Evolutionary conservation across 2,888 invertebrate genomes (phyloP), one percentile per base, ranked within the genome.

Genomic region (Osmoderma eremita): DNA sequence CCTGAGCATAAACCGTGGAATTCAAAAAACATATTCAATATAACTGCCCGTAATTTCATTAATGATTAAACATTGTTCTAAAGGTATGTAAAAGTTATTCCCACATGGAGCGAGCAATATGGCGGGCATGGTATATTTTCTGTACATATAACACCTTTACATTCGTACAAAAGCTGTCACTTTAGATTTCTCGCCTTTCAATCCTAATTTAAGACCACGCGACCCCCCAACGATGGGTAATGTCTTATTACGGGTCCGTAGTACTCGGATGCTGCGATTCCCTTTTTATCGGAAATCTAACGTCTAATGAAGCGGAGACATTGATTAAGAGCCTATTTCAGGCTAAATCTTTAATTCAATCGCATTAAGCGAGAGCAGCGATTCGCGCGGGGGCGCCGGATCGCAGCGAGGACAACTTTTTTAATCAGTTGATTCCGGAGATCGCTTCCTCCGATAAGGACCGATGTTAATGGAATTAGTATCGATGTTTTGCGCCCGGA

Each of bases 281-380:
- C 30, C 30, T 38, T 68, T 75, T 78, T 78, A 79, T 79, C 79
- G 74, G 73, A 70, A 72, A 80, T 79, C 79, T 78, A 75, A 76
- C 75, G 76, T 75, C 80, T 81, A 81, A 80, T 81, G 79, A 81
- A 81, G 79, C 77, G 75, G 75, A 76, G 81, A 82, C 81, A 79
- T 82, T 82, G 82, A 82, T 81, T 81, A 82, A 82, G 77, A 79
- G 79, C 77, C 78, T 76, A 78, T 81, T 79, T 78, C 73, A 77
- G 78, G 78, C 77, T 79, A 79, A 79, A 81, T 82, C 81, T 81
- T 82, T 81, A 82, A 82, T 82, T 82, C 81, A 81, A 81, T 81
- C 80, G 78, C 79, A 79, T 81, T 80, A 80, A 78, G 77, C 73
- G 75, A 74, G 78, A 78, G 30, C 30, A 78, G 73, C 75, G 75